A percentile compares a stretch with the other conserved stretches of the same genome.
phyloP scores from a whole-genome alignment of 2,888 invertebrate genomes.

The Xestia ashworthii region DNA sequence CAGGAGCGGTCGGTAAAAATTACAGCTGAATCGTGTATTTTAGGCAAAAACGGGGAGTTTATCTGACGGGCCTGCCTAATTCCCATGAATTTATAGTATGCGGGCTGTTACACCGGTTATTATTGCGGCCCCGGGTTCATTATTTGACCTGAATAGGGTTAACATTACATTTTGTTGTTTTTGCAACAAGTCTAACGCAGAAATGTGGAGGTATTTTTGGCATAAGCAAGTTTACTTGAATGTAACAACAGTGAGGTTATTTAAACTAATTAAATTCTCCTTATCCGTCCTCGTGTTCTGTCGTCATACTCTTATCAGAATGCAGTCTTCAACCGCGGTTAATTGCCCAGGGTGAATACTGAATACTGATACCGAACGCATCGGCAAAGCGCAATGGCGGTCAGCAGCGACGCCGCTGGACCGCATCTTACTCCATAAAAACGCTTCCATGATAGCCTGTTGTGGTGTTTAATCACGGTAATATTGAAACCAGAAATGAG shows the following conservation, averaged over 20 bases:
- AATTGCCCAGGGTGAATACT: background rate
- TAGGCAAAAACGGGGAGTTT: constrained; percentile 67
- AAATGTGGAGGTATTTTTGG: background rate
- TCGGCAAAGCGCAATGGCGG: background rate
- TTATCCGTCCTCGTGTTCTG: background rate
- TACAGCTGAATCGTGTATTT: constrained; percentile 66
- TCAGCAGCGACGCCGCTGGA: background rate
- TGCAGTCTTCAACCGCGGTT: background rate
- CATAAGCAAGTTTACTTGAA: background rate
- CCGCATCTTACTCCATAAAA: too few species aligned
- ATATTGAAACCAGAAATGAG: background rate
- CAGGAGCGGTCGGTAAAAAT: constrained; percentile 55
- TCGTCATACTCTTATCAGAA: background rate
- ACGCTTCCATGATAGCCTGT: too few species aligned
- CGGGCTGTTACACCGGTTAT: constrained; percentile 65
- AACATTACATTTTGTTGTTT: constrained; percentile 24
- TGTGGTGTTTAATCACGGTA: too few species aligned
- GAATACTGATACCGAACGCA: background rate
- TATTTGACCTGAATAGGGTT: constrained; percentile 59
- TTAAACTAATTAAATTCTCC: background rate
- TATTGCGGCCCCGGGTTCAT: constrained; percentile 64
- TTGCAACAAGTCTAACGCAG: constrained; percentile 24
- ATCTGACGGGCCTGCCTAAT: constrained; percentile 69
- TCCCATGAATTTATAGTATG: constrained; percentile 71
- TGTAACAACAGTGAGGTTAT: background rate